These are phyloP conservation scores for Australoheros facetus DNA, from an alignment of 2,797 vertebrate genomes.

Conservation along the genomic window DNA sequence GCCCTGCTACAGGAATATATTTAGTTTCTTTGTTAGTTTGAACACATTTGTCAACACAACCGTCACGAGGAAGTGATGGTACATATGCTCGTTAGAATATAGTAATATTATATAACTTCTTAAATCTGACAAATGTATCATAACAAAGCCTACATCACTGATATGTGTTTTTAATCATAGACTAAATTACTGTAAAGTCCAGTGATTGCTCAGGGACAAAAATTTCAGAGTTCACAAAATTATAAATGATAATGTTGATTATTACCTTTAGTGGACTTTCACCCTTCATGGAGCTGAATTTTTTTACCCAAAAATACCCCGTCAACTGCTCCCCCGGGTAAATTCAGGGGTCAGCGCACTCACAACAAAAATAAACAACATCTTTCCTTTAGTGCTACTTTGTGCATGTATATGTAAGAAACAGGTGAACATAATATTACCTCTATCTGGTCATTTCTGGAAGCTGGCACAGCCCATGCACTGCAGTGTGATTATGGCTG, in stretches of 20 bases:
- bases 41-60: neutral
- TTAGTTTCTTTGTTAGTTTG: neutral
- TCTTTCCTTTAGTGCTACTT: neutral
- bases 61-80: neutral
- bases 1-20: neutral
- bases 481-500: constrained; percentile 26
- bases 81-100: neutral
- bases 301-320: neutral
- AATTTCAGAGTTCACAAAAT: rapidly evolving
- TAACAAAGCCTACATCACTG: neutral
- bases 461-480: constrained; percentile 30
- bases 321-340: too few species aligned
- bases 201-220: neutral
- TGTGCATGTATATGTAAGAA: neutral
- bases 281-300: neutral
- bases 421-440: neutral
- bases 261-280: neutral
- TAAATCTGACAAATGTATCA: neutral
- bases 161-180: neutral
- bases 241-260: neutral
- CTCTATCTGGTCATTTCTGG: neutral
- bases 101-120: neutral
- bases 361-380: neutral
- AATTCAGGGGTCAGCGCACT: neutral
- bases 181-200: neutral